Evolutionary conservation across 2,113 vertebrate species (phyloP).

Genomic region (Camelus bactrianus): DNA sequence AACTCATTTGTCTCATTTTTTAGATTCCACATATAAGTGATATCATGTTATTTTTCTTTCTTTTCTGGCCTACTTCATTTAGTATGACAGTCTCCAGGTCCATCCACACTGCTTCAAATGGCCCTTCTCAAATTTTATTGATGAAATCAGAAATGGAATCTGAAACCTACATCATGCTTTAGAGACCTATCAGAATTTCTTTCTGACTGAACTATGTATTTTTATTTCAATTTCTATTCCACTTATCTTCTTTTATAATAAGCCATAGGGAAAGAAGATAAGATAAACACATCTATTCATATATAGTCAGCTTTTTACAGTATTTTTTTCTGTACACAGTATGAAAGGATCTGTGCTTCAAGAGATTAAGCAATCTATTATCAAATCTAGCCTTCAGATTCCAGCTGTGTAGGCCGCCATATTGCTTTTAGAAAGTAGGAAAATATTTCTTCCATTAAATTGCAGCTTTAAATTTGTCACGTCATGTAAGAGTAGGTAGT

Average conservation of each 20-base stretch:
- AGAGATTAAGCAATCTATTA: slow-evolving; percentile 3
- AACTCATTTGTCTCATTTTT: too few species aligned
- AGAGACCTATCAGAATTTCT: neutral
- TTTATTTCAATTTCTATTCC: slow-evolving; percentile 53
- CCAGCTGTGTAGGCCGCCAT: neutral
- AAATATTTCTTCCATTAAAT: neutral
- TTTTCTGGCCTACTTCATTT: too few species aligned
- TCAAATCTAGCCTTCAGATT: slow-evolving; percentile 19
- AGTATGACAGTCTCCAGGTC: too few species aligned
- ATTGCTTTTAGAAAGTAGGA: neutral
- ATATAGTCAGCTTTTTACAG: neutral
- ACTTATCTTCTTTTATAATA: neutral
- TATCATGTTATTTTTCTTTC: too few species aligned
- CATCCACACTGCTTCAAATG: too few species aligned
- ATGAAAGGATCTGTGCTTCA: neutral
- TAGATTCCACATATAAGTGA: too few species aligned
- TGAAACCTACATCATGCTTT: neutral
- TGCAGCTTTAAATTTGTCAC: neutral
- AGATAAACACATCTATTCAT: neutral
- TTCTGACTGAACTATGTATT: neutral
- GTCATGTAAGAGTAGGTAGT: neutral
- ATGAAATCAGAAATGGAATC: neutral
- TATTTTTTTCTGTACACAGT: neutral
- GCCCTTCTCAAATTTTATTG: neutral
- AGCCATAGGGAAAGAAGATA: neutral